Percentiles rank a stretch among this genome's conserved stretches.
Conservation (phyloP, 2,113 vertebrate genomes). For the Megaceryle maxima region DNA sequence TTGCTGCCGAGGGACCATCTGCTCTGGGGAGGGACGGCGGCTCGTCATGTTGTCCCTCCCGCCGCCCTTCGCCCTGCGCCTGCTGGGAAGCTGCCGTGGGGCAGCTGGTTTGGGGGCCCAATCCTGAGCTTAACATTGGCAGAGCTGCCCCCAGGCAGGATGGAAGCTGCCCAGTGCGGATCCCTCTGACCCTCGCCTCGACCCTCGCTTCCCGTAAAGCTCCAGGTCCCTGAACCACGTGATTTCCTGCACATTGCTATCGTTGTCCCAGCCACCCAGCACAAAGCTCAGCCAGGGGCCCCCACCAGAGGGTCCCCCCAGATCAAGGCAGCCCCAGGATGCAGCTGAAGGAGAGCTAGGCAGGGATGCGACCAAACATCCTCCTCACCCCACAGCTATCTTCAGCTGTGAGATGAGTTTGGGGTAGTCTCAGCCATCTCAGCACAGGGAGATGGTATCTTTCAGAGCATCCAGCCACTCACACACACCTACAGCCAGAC, state of each 20-base stretch:
- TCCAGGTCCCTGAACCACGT: neutral
- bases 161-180: neutral
- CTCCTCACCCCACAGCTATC: fast-evolving
- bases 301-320: neutral
- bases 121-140: neutral
- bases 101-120: neutral
- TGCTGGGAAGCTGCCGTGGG: neutral
- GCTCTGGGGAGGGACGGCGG: neutral
- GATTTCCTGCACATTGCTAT: neutral
- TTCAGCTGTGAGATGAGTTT: neutral
- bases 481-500: fast-evolving
- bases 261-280: neutral
- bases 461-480: neutral
- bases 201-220: constrained; percentile 18
- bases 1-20: constrained; percentile 45
- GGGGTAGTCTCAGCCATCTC: neutral
- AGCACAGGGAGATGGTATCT: neutral
- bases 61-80: neutral
- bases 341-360: neutral
- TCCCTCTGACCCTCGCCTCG: neutral
- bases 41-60: neutral
- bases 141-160: neutral
- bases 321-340: neutral
- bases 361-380: neutral
- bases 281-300: neutral